Conservation (phyloP, 2,113 vertebrate genomes). For the Gallinago jamesoni region DNA sequence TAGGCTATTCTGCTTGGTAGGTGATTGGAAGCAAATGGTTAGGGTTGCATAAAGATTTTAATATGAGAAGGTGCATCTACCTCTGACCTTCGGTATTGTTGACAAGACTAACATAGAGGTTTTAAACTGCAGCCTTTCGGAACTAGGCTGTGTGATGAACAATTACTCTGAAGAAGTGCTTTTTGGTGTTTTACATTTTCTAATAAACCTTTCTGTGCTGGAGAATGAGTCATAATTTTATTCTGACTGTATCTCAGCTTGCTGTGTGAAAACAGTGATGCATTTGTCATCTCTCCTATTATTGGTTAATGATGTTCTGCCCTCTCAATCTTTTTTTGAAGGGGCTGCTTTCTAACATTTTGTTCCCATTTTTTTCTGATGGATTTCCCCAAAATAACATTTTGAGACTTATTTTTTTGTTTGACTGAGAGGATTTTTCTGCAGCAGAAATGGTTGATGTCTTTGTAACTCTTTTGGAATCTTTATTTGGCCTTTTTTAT, state of each 20-base stretch:
- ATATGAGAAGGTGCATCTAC: not conserved
- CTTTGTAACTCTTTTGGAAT: conserved; percentile 32
- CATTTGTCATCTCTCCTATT: not conserved
- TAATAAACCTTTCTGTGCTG: not conserved
- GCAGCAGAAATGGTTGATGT: not conserved
- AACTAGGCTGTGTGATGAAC: not conserved
- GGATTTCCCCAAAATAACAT: not conserved
- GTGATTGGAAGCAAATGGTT: not conserved
- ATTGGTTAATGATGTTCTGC: not conserved
- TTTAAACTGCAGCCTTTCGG: not conserved
- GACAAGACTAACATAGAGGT: not conserved
- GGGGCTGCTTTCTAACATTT: not conserved
- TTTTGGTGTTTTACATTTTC: not conserved
- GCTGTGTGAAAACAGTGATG: not conserved
- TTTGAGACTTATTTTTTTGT: not conserved
- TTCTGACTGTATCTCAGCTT: not conserved
- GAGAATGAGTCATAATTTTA: not conserved
- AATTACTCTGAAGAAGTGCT: not conserved
- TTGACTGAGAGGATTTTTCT: not conserved
- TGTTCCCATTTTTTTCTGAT: not conserved
- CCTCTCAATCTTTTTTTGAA: not conserved
- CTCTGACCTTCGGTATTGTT: not conserved
- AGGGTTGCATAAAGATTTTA: not conserved
- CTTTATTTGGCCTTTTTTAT: not conserved
- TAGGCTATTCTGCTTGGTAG: not conserved